phyloP scores from a whole-genome alignment of 2,888 invertebrate genomes.

The Drosophila pseudotakahashii region DNA sequence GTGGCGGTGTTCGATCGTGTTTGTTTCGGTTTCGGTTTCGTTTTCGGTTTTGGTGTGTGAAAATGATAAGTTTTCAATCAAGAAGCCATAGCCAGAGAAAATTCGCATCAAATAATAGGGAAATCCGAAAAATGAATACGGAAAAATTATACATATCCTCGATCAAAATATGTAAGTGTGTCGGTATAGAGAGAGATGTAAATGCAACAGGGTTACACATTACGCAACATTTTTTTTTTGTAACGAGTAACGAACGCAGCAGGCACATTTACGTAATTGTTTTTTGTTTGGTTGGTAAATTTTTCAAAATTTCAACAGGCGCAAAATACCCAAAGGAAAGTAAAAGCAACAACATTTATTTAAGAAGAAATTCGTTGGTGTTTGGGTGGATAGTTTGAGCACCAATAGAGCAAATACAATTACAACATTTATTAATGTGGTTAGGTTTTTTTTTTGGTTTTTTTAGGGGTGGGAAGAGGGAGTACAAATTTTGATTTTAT shows the following conservation, averaged over 20 bases:
- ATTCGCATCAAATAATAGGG: conserved; percentile 49
- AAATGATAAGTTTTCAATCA: conserved; percentile 62
- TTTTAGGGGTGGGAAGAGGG: conserved; percentile 36
- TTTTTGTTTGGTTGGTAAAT: conserved; percentile 29
- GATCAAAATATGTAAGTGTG: conserved; percentile 63
- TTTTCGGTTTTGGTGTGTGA: conserved; percentile 28
- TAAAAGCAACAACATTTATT: conserved; percentile 79
- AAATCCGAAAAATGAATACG: conserved; percentile 47
- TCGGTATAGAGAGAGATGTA: conserved; percentile 68
- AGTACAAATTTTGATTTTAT: conserved; percentile 46
- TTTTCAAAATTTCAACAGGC: conserved; percentile 66
- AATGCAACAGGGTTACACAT: conserved; percentile 78
- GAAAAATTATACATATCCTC: conserved; percentile 35
- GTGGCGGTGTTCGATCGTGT: conserved; percentile 26
- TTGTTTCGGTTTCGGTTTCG: not conserved
- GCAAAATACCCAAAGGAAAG: conserved; percentile 64
- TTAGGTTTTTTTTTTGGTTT: conserved; percentile 33
- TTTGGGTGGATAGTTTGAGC: conserved; percentile 58
- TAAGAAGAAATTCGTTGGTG: conserved; percentile 64
- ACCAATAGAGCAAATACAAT: conserved; percentile 78
- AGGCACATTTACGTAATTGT: conserved; percentile 69
- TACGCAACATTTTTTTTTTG: conserved; percentile 68
- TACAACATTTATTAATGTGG: conserved; percentile 76
- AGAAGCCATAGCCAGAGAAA: conserved; percentile 67
- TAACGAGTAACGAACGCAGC: conserved; percentile 79